Base-by-base conservation (phyloP, 2,888 invertebrate genomes). In the Pherbina coryleti region DNA sequence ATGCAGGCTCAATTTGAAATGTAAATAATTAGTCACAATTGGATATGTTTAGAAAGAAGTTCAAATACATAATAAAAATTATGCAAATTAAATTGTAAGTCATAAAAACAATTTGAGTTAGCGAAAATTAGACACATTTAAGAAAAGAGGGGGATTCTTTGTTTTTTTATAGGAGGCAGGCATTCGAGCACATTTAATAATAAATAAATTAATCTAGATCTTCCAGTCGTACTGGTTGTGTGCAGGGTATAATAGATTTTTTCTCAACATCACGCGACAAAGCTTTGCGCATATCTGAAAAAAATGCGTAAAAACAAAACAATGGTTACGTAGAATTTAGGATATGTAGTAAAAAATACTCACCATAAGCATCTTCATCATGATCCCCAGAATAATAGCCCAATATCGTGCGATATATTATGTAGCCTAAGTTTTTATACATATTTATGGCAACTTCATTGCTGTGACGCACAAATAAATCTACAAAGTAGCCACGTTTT, bases 301-400 rank as follows among this genome's bases (percentile, higher is more conserved):
- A 55, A 25, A 28, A 8, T 11, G 7, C 19, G 19, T n/a, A 2
- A 2, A 9, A 60, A n/a, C 9, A 22, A 14, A 55, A 55, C n/a
- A 3, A 55, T 2, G 14, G 17, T 4, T 57, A 22, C 3, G 25
- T 60, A 66, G 37, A 9, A 28, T 7, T n/a, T 22, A 53, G 28
- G 5, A 19, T 53, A 44, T 55, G 77, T 57, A 71, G 19, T n/a
- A 44, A 37, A n/a, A 14, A 11, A 51, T 11, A 81, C 85, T 90
- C 91, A 98, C 98, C 99, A 92, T 95, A 99, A 77, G 99, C 99
- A 92, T 99, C 97, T 93, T 99, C 99, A 90, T 99, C 98, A 28
- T 96, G 96, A 90, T 98, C 97, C 22, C 98, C 98, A 17, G 98
- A 98, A 89, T 99, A 99, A 91, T 99, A 99, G 89, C 98, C 98